Conservation (phyloP, 2,113 vertebrate species). For the Pavo muticus region DNA sequence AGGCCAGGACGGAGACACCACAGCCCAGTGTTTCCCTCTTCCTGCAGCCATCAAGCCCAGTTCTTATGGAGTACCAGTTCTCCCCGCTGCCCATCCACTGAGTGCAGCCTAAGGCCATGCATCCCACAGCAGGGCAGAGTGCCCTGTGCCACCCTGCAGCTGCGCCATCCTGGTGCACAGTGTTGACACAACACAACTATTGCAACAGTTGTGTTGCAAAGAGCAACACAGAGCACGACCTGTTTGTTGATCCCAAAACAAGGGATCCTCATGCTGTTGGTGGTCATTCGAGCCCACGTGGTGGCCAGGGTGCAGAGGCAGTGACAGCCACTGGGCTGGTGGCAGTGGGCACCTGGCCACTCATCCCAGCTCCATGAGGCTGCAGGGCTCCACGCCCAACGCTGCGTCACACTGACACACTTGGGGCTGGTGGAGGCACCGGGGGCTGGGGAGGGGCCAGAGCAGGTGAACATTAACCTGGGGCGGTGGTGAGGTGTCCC, state of each 20-base stretch:
- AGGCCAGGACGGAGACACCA: neutral
- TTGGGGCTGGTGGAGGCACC: accelerated
- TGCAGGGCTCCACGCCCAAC: neutral
- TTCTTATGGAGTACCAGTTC: neutral
- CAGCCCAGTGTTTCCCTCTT: neutral
- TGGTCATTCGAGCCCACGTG: accelerated
- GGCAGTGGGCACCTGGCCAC: neutral
- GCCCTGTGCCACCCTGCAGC: neutral
- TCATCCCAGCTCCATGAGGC: accelerated
- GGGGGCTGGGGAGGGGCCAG: neutral
- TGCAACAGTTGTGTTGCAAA: neutral
- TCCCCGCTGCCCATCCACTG: accelerated
- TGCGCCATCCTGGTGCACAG: neutral
- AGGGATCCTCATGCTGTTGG: neutral
- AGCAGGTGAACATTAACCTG: neutral
- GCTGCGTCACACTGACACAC: accelerated
- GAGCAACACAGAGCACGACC: accelerated
- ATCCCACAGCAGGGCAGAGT: accelerated
- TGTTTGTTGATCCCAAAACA: neutral
- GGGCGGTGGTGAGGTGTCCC: neutral
- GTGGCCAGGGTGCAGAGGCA: accelerated
- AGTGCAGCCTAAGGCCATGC: accelerated
- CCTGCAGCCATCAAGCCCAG: neutral
- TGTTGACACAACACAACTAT: neutral
- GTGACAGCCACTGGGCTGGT: accelerated